Percentiles rank a stretch among this genome's conserved stretches.
Conservation (phyloP, 2,797 vertebrate genomes). For the Fistularia tabacaria region DNA sequence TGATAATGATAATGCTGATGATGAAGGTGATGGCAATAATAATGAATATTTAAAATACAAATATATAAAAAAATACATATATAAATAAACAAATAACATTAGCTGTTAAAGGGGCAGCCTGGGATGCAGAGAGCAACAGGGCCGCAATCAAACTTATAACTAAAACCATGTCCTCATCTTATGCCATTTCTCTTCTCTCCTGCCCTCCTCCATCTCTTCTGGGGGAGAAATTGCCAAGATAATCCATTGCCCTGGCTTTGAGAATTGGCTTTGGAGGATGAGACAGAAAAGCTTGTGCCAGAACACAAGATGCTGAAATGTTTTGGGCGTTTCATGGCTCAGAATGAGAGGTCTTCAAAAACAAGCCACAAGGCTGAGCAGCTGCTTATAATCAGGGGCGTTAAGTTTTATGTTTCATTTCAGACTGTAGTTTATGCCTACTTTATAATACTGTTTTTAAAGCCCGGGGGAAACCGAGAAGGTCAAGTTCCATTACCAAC, state of each 20-base stretch:
- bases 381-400: conserved; percentile 42
- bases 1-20: too few species aligned
- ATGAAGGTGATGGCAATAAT: too few species aligned
- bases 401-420: not conserved
- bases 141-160: conserved; percentile 48
- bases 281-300: conserved; percentile 51
- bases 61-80: too few species aligned
- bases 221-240: conserved; percentile 53
- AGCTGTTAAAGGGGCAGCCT: conserved; percentile 20
- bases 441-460: too few species aligned
- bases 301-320: conserved; percentile 55
- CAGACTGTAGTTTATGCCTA: not conserved
- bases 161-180: conserved; percentile 35
- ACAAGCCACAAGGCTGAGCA: conserved; percentile 34
- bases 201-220: conserved; percentile 19
- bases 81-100: not conserved
- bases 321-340: conserved; percentile 59
- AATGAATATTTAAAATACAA: too few species aligned
- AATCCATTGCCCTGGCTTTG: conserved; percentile 65
- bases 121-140: conserved; percentile 34
- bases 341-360: conserved; percentile 53
- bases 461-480: too few species aligned
- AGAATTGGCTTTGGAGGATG: conserved; percentile 67
- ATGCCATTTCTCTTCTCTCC: conserved; percentile 12
- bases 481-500: too few species aligned